Percentiles rank a stretch among this genome's conserved stretches.
Conservation (phyloP, 64 coral and sea anemone species). For the Porites australiensis region DNA sequence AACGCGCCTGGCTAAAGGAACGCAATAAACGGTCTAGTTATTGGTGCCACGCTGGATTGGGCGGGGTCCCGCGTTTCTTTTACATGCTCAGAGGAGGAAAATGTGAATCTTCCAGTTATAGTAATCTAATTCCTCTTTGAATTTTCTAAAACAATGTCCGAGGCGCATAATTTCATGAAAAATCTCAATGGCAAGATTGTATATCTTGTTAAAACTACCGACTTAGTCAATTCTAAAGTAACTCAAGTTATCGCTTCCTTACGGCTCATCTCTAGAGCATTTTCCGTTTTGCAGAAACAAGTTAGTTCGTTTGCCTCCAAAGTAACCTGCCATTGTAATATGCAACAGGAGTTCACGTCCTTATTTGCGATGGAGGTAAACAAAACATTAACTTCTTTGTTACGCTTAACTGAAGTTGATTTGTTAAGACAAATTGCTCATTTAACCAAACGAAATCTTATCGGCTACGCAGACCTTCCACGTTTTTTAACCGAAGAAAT, state of each 20-base stretch:
- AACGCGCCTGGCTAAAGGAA: neutral
- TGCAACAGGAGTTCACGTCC: neutral
- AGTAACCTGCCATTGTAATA: neutral
- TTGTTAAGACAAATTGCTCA: neutral
- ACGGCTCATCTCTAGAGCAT: neutral
- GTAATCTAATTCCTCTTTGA: neutral
- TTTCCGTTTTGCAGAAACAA: neutral
- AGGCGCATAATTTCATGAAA: neutral
- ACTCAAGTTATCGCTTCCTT: neutral
- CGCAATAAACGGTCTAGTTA: neutral
- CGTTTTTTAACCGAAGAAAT: neutral
- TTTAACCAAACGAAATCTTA: neutral
- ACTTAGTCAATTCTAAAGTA: neutral
- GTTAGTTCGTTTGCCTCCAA: neutral
- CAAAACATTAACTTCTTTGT: neutral
- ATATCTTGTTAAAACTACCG: neutral
- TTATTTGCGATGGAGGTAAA: neutral
- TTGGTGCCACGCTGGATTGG: neutral
- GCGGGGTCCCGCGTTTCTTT: neutral
- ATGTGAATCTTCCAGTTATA: neutral
- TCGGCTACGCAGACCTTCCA: neutral
- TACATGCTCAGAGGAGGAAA: neutral
- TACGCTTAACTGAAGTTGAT: neutral
- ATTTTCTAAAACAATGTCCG: neutral
- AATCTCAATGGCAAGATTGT: neutral